A percentile compares a stretch with the other conserved stretches of the same genome.
These are phyloP conservation scores for Zelostemma sp. DNA, from an alignment of 1,140 invertebrate genomes.

Conservation along the genomic window DNA sequence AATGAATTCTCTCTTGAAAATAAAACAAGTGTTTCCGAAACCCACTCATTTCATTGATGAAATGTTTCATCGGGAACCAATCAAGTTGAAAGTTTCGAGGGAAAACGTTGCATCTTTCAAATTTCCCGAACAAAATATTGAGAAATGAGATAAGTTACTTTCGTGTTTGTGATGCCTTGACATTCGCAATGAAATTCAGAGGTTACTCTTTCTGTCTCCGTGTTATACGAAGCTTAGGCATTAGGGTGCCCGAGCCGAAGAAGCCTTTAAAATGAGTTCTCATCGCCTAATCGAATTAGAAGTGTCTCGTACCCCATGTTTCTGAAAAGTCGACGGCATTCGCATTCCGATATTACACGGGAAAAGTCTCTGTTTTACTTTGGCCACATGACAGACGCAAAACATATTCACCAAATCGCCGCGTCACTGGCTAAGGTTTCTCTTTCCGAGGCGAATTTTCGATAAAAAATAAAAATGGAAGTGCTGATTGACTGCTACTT, in stretches of 20 bases:
- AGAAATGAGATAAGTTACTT: too few relatives aligned
- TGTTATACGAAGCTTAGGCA: too few relatives aligned
- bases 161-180: too few relatives aligned
- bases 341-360: conserved; percentile 29
- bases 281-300: conserved; percentile 61
- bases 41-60: too few relatives aligned
- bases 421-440: conserved; percentile 9
- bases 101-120: too few relatives aligned
- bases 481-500: conserved; percentile 79
- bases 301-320: conserved; percentile 27
- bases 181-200: too few relatives aligned
- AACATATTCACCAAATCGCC: neutral
- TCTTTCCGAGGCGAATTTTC: conserved; percentile 3
- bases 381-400: neutral
- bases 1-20: too few relatives aligned
- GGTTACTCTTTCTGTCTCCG: too few relatives aligned
- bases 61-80: too few relatives aligned
- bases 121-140: too few relatives aligned
- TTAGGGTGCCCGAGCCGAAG: conserved; percentile 15
- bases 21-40: too few relatives aligned
- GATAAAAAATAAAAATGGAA: conserved; percentile 71
- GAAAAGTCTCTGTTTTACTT: neutral
- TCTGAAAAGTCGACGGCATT: conserved; percentile 39
- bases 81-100: too few relatives aligned
- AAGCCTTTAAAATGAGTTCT: conserved; percentile 55